phyloP scores from a whole-genome alignment of 2,113 vertebrate genomes.

The Phyllostomus hastatus region DNA sequence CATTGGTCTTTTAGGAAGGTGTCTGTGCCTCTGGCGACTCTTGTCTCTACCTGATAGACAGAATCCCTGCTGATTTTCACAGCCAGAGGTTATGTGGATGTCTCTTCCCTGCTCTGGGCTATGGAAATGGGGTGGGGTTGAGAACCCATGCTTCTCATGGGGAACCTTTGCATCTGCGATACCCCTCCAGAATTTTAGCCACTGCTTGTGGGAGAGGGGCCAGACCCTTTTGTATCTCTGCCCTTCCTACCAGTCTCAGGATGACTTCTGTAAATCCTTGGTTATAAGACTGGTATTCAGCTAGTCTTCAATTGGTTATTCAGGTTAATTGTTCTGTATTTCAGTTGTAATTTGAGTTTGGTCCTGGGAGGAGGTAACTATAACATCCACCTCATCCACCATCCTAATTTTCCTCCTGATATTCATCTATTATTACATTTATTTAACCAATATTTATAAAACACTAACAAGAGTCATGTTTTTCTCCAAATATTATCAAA shows the following conservation, averaged over 20 bases:
- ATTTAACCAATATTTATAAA: slow-evolving; percentile 8
- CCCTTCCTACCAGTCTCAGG: not conserved
- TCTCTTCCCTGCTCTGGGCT: too few relatives aligned
- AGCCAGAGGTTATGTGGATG: too few relatives aligned
- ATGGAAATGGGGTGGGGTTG: too few relatives aligned
- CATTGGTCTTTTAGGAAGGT: too few relatives aligned
- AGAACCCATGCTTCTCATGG: not conserved
- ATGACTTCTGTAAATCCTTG: not conserved
- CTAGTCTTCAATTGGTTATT: not conserved
- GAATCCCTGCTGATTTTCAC: too few relatives aligned
- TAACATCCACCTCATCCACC: not conserved
- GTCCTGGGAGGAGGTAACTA: not conserved
- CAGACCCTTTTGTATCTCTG: not conserved
- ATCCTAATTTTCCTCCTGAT: not conserved
- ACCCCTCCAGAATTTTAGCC: not conserved
- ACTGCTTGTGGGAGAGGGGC: not conserved
- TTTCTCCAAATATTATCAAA: not conserved
- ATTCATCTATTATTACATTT: not conserved
- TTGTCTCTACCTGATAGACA: too few relatives aligned
- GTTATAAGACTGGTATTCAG: not conserved
- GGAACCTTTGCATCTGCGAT: not conserved
- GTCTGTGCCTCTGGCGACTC: too few relatives aligned
- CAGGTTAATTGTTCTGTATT: not conserved
- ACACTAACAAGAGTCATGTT: not conserved
- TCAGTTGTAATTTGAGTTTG: not conserved